Evolutionary conservation across 2,797 vertebrate genomes (phyloP).

Genomic region (Heliangelus exortis): DNA sequence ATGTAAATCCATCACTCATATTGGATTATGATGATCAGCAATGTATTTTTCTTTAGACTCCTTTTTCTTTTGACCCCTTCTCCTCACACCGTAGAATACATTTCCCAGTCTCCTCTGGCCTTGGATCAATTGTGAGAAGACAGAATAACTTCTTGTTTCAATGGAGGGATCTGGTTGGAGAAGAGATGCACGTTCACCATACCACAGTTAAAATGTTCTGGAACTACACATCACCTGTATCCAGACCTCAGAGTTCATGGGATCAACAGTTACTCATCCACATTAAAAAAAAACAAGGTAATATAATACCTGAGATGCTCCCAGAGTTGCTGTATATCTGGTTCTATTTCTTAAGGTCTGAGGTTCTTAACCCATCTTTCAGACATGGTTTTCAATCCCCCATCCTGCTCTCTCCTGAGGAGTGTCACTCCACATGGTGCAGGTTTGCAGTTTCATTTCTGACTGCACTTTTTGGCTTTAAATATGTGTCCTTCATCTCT

Average conservation of each 20-base stretch:
- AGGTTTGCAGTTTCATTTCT: background rate
- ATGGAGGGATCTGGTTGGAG: background rate
- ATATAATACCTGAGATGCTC: background rate
- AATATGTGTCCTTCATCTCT: background rate
- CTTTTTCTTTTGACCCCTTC: background rate
- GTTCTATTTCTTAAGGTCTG: background rate
- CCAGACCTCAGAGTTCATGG: background rate
- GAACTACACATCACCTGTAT: background rate
- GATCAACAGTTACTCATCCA: background rate
- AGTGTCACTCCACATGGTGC: fast-evolving
- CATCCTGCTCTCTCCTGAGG: background rate
- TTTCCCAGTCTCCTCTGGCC: background rate
- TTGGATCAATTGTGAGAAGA: background rate
- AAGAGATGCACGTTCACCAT: background rate
- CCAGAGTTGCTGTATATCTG: background rate
- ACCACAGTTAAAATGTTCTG: background rate
- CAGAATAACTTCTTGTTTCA: background rate
- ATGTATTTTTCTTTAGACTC: background rate
- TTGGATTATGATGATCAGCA: background rate
- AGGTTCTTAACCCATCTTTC: background rate
- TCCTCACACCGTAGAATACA: background rate
- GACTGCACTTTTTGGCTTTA: background rate
- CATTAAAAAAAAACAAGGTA: background rate
- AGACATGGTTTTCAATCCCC: background rate
- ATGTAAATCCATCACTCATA: background rate